phyloP scores from a whole-genome alignment of 2,113 vertebrate species.

The Trinectes maculatus region DNA sequence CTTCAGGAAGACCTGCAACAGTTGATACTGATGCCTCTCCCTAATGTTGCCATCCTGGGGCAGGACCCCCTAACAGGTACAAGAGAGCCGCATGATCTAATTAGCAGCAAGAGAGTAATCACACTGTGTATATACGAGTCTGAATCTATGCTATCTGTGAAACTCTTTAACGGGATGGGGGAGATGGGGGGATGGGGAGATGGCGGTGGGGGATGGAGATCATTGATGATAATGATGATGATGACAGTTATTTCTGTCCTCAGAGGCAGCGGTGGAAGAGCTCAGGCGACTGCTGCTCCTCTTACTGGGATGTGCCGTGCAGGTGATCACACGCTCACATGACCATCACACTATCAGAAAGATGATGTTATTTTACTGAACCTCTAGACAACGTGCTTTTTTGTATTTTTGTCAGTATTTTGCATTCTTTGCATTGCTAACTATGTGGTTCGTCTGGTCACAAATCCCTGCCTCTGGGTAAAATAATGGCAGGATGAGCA shows the following conservation, averaged over 20 bases:
- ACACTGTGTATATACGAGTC: conserved; percentile 51
- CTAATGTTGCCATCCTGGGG: conserved; percentile 86
- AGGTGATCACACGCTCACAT: conserved; percentile 77
- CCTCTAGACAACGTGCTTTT: background rate
- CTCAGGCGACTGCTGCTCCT: conserved; percentile 85
- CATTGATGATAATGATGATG: conserved; percentile 56
- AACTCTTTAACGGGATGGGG: conserved; percentile 62
- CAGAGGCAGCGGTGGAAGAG: conserved; percentile 86
- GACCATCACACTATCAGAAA: conserved; percentile 2
- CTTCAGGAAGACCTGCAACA: conserved; percentile 89
- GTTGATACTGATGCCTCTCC: conserved; percentile 86
- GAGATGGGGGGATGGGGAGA: too few relatives aligned
- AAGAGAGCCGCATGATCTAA: conserved; percentile 52
- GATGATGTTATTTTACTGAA: background rate
- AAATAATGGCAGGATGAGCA: background rate
- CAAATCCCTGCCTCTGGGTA: background rate
- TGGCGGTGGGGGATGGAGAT: conserved; percentile 17
- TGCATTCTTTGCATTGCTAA: background rate
- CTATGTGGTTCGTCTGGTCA: background rate
- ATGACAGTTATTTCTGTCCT: conserved; percentile 52
- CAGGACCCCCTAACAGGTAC: conserved; percentile 89
- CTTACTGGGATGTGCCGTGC: conserved; percentile 89
- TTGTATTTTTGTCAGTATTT: background rate
- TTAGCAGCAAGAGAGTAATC: conserved; percentile 59
- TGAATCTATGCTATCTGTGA: conserved; percentile 60